Conservation (phyloP, 2,888 invertebrate genomes). For the Julus scandinavius region DNA sequence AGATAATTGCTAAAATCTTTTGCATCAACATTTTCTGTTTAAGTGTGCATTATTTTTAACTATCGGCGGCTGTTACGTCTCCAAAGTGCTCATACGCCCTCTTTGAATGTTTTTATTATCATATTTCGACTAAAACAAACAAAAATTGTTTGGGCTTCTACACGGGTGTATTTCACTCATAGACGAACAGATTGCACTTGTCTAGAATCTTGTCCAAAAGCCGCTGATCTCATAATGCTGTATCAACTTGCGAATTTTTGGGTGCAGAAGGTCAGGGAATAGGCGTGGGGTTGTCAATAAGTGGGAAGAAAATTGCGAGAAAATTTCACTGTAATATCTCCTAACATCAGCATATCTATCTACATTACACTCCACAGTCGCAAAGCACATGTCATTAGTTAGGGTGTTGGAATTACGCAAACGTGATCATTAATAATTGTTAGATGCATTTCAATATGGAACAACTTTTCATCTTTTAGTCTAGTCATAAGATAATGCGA, state of each 20-base stretch:
- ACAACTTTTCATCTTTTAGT: neutral
- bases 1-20: constrained; percentile 33
- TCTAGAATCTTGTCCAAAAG: neutral
- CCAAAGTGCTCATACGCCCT: neutral
- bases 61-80: neutral
- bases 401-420: too few relatives aligned
- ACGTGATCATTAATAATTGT: neutral
- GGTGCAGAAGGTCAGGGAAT: neutral
- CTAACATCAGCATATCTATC: too few relatives aligned
- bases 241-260: neutral
- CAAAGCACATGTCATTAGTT: too few relatives aligned
- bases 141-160: constrained; percentile 25
- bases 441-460: neutral
- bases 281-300: neutral
- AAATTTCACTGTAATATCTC: too few relatives aligned
- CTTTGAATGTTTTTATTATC: constrained; percentile 17
- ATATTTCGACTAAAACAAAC: constrained; percentile 20
- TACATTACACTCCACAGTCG: too few relatives aligned
- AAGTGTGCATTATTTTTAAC: neutral
- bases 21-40: neutral
- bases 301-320: too few relatives aligned
- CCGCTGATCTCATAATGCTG: neutral
- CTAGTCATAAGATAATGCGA: neutral
- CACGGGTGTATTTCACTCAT: constrained; percentile 9
- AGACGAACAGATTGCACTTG: neutral